These are phyloP conservation scores for Erannis defoliaria DNA, from an alignment of 2,888 invertebrate genomes.

Conservation along the genomic window DNA sequence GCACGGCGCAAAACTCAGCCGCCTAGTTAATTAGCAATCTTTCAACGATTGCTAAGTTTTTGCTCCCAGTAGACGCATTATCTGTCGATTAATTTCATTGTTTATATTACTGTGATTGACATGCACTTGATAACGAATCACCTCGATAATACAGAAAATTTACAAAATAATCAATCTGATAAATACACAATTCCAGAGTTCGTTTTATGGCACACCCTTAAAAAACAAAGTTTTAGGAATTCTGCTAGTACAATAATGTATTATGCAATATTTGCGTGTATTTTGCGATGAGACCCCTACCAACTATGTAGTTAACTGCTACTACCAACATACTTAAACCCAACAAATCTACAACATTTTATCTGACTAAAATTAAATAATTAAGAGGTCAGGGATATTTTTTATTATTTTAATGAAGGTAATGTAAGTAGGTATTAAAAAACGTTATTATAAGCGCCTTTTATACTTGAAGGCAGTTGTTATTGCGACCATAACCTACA, in stretches of 20 bases:
- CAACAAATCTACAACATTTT: neutral
- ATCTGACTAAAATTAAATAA: neutral
- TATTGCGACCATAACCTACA: conserved; percentile 27
- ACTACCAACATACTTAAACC: too few relatives aligned
- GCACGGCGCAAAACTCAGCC: neutral
- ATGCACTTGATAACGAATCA: conserved; percentile 22
- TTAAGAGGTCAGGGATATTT: conserved; percentile 9
- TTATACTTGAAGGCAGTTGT: conserved; percentile 14
- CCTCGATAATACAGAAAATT: conserved; percentile 14
- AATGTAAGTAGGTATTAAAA: conserved; percentile 11
- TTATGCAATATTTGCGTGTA: too few relatives aligned
- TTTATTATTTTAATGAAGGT: conserved; percentile 14
- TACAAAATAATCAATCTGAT: conserved; percentile 2
- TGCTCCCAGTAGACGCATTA: conserved; percentile 12
- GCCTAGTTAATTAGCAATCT: conserved; percentile 15
- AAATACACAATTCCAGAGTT: neutral
- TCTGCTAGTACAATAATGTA: too few relatives aligned
- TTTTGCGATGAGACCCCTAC: too few relatives aligned
- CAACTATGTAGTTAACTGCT: too few relatives aligned
- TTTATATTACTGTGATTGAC: conserved; percentile 20
- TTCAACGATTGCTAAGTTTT: too few relatives aligned
- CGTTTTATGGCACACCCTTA: too few relatives aligned
- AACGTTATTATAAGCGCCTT: conserved; percentile 7
- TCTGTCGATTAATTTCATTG: conserved; percentile 15
- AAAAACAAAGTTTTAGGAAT: too few relatives aligned